Base-by-base conservation (phyloP, 2,113 vertebrate genomes). In the Brienomyrus longianalis region DNA sequence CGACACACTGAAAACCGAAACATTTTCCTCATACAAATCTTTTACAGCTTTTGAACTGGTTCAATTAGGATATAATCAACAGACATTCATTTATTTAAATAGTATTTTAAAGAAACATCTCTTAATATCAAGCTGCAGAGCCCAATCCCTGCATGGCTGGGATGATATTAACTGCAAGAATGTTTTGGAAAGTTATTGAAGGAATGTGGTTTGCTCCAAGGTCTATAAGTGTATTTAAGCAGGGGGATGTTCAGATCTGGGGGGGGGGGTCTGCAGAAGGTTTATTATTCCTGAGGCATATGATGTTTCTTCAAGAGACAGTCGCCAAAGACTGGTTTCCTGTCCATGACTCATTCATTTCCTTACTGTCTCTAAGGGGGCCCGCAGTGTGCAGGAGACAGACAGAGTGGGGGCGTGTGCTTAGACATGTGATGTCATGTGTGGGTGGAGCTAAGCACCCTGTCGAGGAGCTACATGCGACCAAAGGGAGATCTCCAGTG, bases 231-330 rank as follows among this genome's bases (percentile, higher is more conserved):
- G 77, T 1, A 39, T 39, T 39, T 88, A 93, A 92, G 86, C 90
- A 50, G 19, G 88, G n/a, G 23, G 85, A 83, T 86, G 83, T 59
- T 66, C 48, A 59, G 86, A 27, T 51, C 59, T 19, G 27, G n/a
- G 56, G 62, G 74, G 52, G 59, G 48, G 43, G 83, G 47, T 50
- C 9, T 23, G 39, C 80, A 23, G 50, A 83, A 54, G 90, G 90
- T 92, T 91, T 93, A 92, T 91, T 92, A 91, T 92, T 88, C 90
- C 91, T 90, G 77, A 54, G 21, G 59, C 66, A 90, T 62, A 89
- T 66, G 87, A 51, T 77, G 47, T 89, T 91, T 56, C 88, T 88
- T 66, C 86, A 88, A 62, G 83, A 80, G 47, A 84, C 52, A 50
- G 88, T 83, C 90, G 86, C 52, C 52, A 59, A 90, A 70, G 52